A percentile compares a stretch with the other conserved stretches of the same genome.
Conservation (phyloP, 2,113 vertebrate genomes). For the Plestiodon gilberti region DNA sequence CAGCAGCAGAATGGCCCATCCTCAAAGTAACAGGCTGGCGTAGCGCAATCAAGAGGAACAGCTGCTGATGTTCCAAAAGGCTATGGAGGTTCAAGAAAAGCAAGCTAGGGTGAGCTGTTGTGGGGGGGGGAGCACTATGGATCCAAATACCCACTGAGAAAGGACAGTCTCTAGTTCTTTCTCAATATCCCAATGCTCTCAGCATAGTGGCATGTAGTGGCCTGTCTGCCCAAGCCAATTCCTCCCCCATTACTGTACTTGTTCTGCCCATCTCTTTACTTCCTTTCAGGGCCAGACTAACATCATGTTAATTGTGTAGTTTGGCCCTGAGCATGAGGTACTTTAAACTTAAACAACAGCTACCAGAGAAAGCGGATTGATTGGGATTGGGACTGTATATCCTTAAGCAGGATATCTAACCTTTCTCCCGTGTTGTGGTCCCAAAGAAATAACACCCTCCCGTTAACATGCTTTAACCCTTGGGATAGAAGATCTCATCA, state of each 20-base stretch:
- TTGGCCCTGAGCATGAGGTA: no score
- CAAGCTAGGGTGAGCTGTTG: no score
- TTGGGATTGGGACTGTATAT: no score
- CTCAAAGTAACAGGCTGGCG: slow-evolving; percentile 10
- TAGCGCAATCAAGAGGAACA: background rate
- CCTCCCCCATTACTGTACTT: background rate
- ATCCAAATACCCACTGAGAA: background rate
- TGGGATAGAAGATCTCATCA: no score
- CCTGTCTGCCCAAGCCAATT: background rate
- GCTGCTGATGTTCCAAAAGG: background rate
- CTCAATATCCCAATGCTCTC: background rate
- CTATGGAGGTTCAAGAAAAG: background rate
- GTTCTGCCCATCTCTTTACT: background rate
- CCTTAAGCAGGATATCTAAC: no score
- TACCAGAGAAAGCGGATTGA: no score
- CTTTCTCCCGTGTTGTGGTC: no score
- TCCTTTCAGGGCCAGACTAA: background rate
- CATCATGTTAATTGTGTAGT: no score
- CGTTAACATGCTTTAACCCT: no score
- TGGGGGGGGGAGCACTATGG: no score
- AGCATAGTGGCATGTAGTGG: background rate
- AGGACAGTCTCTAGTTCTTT: background rate
- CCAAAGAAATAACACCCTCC: no score
- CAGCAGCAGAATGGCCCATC: slow-evolving; percentile 54
- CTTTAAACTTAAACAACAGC: no score